Evolutionary conservation across 1,140 invertebrate species (phyloP).

Genomic region (Bathynomus jamesi): DNA sequence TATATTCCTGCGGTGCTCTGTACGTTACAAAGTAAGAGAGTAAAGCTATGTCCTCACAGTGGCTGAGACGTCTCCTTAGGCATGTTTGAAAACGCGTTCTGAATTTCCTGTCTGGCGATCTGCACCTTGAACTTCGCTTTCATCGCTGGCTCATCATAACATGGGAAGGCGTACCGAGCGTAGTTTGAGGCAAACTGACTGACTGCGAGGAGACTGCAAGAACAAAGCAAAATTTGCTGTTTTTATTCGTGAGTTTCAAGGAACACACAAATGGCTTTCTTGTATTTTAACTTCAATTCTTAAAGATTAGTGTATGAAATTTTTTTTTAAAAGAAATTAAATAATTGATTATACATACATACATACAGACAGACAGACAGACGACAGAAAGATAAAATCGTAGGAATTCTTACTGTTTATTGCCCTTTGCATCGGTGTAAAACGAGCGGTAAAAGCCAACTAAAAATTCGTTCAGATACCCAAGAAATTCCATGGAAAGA

Average conservation of each 20-base stretch:
- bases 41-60: slow-evolving; percentile 20
- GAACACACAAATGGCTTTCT: too few species aligned
- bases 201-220: slow-evolving; percentile 17
- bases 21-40: too few species aligned
- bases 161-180: slow-evolving; percentile 83
- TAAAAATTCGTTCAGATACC: slow-evolving; percentile 84
- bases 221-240: too few species aligned
- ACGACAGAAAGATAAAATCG: too few species aligned
- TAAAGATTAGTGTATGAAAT: too few species aligned
- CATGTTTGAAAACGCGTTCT: slow-evolving; percentile 76
- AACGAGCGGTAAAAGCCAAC: slow-evolving; percentile 67
- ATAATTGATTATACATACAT: background rate
- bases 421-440: background rate
- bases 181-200: slow-evolving; percentile 75
- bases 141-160: slow-evolving; percentile 86
- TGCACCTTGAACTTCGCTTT: slow-evolving; percentile 76
- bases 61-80: slow-evolving; percentile 43
- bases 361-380: background rate
- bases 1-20: too few species aligned
- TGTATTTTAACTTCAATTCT: too few species aligned
- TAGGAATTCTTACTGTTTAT: background rate
- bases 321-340: too few species aligned
- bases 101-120: slow-evolving; percentile 56
- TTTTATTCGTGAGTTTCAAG: too few species aligned
- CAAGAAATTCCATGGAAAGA: slow-evolving; percentile 66